Conservation (phyloP, 2,113 vertebrate species). For the Reinhardtius hippoglossoides region DNA sequence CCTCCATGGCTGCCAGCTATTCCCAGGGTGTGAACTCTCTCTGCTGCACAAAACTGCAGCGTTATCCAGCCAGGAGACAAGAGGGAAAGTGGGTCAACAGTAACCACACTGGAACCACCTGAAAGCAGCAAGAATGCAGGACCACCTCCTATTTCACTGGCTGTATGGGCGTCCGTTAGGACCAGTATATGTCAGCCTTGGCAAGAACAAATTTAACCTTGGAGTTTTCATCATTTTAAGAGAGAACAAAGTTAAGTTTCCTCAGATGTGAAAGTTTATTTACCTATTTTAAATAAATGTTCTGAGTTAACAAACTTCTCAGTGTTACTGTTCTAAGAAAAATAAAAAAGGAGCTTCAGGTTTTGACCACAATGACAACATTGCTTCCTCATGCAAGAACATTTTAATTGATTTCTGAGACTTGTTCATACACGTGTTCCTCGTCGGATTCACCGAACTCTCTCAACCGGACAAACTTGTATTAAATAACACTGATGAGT, state of each 20-base stretch:
- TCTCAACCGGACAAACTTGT: background rate
- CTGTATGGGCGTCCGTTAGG: slow-evolving; percentile 19
- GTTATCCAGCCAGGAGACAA: slow-evolving; percentile 57
- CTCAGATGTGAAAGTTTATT: background rate
- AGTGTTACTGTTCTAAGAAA: background rate
- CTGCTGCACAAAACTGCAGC: slow-evolving; percentile 53
- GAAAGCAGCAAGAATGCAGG: slow-evolving; percentile 59
- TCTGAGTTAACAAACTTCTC: background rate
- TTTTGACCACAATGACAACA: background rate
- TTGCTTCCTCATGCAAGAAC: background rate
- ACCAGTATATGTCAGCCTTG: background rate
- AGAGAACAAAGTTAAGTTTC: background rate
- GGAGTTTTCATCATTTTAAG: background rate
- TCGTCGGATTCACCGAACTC: background rate
- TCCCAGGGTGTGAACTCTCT: slow-evolving; percentile 72
- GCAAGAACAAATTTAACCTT: background rate
- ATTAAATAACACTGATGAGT: background rate
- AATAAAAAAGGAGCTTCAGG: too few relatives aligned
- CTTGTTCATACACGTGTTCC: background rate
- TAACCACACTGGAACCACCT: slow-evolving; percentile 76
- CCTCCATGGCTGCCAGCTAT: slow-evolving; percentile 49
- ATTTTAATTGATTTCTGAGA: background rate
- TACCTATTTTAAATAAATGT: background rate
- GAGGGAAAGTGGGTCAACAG: slow-evolving; percentile 72
- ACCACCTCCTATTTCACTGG: slow-evolving; percentile 45